phyloP scores from a whole-genome alignment of 1,140 invertebrate species.

The Drosophila teissieri region DNA sequence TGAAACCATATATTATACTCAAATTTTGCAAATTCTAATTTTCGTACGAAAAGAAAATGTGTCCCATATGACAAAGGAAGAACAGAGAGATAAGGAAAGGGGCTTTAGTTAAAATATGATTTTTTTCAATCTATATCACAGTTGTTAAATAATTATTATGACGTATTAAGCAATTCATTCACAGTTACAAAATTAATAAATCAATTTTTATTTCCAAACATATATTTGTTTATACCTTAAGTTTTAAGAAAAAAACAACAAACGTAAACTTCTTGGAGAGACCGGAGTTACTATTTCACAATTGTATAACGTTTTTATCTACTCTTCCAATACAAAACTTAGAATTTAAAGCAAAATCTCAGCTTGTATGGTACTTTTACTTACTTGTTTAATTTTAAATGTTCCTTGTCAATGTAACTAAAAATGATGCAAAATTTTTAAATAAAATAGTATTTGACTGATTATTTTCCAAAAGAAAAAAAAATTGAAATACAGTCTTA shows the following conservation, averaged over 20 bases:
- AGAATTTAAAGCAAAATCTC: slow-evolving; percentile 15
- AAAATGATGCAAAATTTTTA: background rate
- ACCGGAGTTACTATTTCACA: slow-evolving; percentile 23
- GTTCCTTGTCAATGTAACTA: background rate
- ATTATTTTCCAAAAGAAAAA: background rate
- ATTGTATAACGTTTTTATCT: slow-evolving; percentile 17
- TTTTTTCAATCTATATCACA: slow-evolving; percentile 11
- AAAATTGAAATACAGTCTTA: background rate
- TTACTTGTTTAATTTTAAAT: slow-evolving; percentile 5
- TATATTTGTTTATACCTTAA: background rate
- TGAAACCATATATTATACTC: background rate
- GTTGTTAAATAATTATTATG: slow-evolving; percentile 27
- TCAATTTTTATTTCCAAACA: background rate
- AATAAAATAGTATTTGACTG: slow-evolving; percentile 9
- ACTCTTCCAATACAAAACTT: slow-evolving; percentile 24
- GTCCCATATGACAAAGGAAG: background rate
- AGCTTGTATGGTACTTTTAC: slow-evolving; percentile 38
- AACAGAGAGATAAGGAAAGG: background rate
- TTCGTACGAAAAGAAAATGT: background rate
- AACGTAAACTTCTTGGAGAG: slow-evolving; percentile 1
- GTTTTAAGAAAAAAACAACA: background rate
- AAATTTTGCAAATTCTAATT: background rate
- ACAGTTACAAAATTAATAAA: background rate
- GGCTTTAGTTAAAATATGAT: background rate
- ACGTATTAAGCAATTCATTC: background rate